Base-by-base conservation (phyloP, 2,113 vertebrate genomes). In the Struthidea cinerea region DNA sequence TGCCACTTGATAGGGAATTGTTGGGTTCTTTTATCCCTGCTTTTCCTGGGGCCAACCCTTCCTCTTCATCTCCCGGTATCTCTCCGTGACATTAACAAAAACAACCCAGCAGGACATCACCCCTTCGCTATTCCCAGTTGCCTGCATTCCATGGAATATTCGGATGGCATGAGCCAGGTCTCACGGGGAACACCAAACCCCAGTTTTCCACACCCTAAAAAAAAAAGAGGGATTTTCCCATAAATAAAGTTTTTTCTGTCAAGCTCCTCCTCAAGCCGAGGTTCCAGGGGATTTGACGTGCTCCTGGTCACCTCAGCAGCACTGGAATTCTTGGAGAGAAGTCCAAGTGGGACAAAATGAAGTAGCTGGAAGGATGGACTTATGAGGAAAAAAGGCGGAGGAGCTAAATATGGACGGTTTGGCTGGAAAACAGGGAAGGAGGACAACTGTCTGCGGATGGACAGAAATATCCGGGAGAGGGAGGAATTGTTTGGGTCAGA, bases 191-290 rank as follows among this genome's bases (percentile, higher is more conserved):
- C 91, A 70, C 76, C 84, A 53, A 84, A 67, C 9, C 82, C 74
- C 35, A 4, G 1, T 47, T 90, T 85, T 86, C 77, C 44, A 1
- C 39, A 41, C 76, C 20, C 3, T 7, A 41, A 21, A 74, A 83
- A 74, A 83, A 56, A 80, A 57, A 83, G 21, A 84, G 69, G 87
- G 85, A 94, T 89, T 96, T 97, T 96, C 94, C 87, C 94, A 96
- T 70, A 88, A 68, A 71, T 32, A 47, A 44, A 21, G 60, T 3
- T 83, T 63, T 28, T 77, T 69, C 44, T 84, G 73, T 81, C 52
- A 35, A 7, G 64, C 42, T 94, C 67, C 57, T 86, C 30, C 71
- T 60, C 33, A 3, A 23, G 39, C 53, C 61, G 65, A 92, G 75
- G 37, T 75, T 41, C 8, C 17, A 13, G 39, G 59, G 75, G 79